Conservation (phyloP, 2,888 invertebrate species). For the Palloptera scutellata region DNA sequence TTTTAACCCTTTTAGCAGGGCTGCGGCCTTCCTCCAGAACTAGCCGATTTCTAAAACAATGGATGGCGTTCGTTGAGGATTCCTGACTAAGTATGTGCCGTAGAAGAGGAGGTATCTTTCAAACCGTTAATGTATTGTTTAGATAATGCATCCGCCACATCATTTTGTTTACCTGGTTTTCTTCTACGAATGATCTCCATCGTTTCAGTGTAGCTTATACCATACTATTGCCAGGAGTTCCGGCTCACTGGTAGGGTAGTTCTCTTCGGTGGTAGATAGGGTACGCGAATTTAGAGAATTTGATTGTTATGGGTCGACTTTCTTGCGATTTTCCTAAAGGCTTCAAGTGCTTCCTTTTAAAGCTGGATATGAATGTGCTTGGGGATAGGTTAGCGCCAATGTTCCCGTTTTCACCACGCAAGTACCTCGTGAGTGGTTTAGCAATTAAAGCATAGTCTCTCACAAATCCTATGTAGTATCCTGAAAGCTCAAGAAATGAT, state of each 20-base stretch:
- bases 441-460: constrained; percentile 5
- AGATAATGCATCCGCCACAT: no score
- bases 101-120: no score
- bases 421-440: constrained; percentile 18
- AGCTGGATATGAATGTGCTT: no score
- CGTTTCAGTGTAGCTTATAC: constrained; percentile 17
- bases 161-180: neutral
- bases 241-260: constrained; percentile 12
- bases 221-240: constrained; percentile 30
- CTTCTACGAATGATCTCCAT: constrained; percentile 18
- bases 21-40: neutral
- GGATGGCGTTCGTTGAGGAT: neutral
- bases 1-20: constrained; percentile 6
- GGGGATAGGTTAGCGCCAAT: neutral
- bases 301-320: neutral
- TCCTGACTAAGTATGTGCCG: neutral
- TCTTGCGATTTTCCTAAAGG: neutral
- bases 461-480: constrained; percentile 1
- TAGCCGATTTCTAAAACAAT: neutral
- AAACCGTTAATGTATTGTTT: neutral
- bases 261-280: neutral
- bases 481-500: constrained; percentile 11
- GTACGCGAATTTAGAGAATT: constrained; percentile 10
- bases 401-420: neutral
- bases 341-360: neutral